Percentiles rank a stretch among this genome's conserved stretches.
phyloP scores from a whole-genome alignment of 1,140 invertebrate species.

The Pachyrhynchus sulphureomaculatus region DNA sequence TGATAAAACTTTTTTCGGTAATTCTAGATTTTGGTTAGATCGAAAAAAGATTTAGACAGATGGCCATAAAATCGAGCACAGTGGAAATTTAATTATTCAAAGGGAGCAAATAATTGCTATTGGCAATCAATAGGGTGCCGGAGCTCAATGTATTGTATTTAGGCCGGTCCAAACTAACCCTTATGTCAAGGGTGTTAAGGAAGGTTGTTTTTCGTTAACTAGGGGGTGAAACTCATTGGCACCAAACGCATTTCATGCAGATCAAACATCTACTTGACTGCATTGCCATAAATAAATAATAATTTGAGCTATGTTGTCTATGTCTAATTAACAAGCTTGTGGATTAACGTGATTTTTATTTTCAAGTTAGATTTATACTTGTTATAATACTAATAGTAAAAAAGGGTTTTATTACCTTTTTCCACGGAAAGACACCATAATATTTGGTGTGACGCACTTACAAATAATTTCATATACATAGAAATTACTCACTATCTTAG shows the following conservation, averaged over 20 bases:
- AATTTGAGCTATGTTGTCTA: conserved; percentile 32
- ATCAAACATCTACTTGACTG: conserved; percentile 47
- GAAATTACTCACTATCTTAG: no score
- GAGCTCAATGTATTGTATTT: conserved; percentile 31
- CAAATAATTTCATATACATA: no score
- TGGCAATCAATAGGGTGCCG: conserved; percentile 38
- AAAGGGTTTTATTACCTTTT: no score
- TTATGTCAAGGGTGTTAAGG: conserved; percentile 22
- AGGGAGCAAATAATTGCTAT: conserved; percentile 51
- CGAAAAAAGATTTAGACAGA: conserved; percentile 45
- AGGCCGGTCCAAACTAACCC: conserved; percentile 32
- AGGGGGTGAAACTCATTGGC: conserved; percentile 23
- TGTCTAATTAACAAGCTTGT: conserved; percentile 28
- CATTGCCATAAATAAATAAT: conserved; percentile 45
- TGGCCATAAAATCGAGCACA: conserved; percentile 47
- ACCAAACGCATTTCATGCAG: conserved; percentile 33
- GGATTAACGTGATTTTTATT: neutral
- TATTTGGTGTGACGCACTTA: no score
- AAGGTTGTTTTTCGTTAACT: conserved; percentile 2
- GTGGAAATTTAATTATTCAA: conserved; percentile 52
- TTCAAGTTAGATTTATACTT: neutral
- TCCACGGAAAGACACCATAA: no score
- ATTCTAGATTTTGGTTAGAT: conserved; percentile 38
- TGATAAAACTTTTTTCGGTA: conserved; percentile 32
- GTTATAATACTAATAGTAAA: neutral